phyloP scores from a whole-genome alignment of 2,113 vertebrate genomes.

The Prolemur simus region DNA sequence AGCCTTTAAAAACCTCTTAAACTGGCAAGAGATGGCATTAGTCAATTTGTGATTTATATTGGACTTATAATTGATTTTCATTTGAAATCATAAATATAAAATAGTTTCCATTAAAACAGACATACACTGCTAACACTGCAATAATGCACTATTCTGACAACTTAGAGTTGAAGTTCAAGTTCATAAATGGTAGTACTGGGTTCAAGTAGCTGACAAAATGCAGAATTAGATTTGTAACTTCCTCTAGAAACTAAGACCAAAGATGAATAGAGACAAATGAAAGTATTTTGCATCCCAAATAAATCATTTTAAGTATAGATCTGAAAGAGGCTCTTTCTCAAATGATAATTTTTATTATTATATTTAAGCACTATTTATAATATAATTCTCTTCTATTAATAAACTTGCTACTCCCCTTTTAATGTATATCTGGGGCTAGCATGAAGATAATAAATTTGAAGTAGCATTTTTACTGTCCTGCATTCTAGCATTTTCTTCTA shows the following conservation, averaged over 20 bases:
- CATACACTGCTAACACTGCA: not conserved
- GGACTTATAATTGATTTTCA: constrained; percentile 48
- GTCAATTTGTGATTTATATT: constrained; percentile 67
- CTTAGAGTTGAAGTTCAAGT: constrained; percentile 42
- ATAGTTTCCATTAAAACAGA: constrained; percentile 33
- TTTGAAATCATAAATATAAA: constrained; percentile 72
- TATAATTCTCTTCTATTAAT: constrained; percentile 8
- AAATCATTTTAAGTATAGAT: constrained; percentile 46
- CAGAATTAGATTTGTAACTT: constrained; percentile 19
- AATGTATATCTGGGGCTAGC: not conserved
- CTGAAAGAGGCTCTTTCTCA: not conserved
- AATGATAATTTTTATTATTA: constrained; percentile 38
- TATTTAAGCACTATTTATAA: not conserved
- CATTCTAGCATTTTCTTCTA: not conserved
- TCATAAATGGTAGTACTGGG: not conserved
- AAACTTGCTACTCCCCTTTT: not conserved
- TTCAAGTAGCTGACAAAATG: constrained; percentile 16
- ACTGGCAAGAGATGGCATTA: constrained; percentile 8
- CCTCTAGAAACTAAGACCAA: not conserved
- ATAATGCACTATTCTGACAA: not conserved
- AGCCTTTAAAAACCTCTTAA: constrained; percentile 69
- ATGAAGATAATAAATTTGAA: not conserved
- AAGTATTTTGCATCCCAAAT: constrained; percentile 33
- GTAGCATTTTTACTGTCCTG: not conserved
- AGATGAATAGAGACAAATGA: constrained; percentile 43